Evolutionary conservation across 2,797 vertebrate genomes (phyloP).

Genomic region (Limnodromus scolopaceus): DNA sequence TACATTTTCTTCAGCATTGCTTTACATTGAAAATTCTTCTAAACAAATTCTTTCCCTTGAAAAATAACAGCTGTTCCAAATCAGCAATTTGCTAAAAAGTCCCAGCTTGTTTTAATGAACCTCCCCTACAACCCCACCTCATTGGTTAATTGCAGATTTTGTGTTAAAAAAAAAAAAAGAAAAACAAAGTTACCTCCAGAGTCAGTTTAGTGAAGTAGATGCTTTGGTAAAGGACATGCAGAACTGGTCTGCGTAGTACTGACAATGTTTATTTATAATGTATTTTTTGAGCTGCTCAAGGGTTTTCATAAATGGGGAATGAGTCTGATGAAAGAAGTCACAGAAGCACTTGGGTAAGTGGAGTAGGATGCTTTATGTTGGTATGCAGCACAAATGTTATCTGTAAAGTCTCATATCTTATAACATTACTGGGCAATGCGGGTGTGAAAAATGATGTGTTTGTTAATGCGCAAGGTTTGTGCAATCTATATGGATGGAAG

Average conservation of each 20-base stretch:
- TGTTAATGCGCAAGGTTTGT: background rate
- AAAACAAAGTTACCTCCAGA: background rate
- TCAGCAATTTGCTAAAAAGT: background rate
- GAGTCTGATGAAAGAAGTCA: background rate
- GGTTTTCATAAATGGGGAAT: background rate
- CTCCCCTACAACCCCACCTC: background rate
- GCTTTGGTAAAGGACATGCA: background rate
- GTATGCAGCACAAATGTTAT: background rate
- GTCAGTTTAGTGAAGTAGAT: background rate
- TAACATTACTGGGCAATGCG: accelerated
- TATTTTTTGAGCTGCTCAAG: background rate
- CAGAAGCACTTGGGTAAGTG: background rate
- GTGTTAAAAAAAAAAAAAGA: background rate
- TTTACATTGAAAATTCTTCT: background rate
- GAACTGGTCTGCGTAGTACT: background rate
- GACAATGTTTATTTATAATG: background rate
- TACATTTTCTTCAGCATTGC: background rate
- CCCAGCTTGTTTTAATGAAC: background rate
- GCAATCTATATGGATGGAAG: background rate
- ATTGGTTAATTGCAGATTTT: background rate
- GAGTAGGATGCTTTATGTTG: background rate
- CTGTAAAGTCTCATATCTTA: background rate
- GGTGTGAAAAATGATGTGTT: conserved; percentile 25
- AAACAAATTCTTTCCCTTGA: conserved; percentile 3
- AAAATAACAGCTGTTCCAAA: conserved; percentile 41